phyloP scores from a whole-genome alignment of 2,113 vertebrate species.

The Genyomyrus donnyi region DNA sequence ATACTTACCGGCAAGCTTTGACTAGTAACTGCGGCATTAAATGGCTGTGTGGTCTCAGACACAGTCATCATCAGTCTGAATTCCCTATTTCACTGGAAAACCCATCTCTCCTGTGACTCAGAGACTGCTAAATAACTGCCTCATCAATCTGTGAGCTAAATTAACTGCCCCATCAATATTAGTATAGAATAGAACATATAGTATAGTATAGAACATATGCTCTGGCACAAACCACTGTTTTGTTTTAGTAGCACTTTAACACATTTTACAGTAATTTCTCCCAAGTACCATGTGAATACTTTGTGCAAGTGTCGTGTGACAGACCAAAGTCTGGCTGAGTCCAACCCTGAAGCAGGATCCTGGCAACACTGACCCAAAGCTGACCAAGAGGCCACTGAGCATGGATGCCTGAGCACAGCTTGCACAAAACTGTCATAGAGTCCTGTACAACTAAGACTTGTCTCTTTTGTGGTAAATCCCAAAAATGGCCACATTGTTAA shows the following conservation, averaged over 20 bases:
- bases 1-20: neutral
- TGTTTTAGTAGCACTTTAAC: neutral
- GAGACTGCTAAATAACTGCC: neutral
- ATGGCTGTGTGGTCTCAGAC: neutral
- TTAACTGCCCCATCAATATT: too few relatives aligned
- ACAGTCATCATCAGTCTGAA: neutral
- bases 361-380: neutral
- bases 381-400: neutral
- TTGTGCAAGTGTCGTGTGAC: neutral
- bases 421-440: neutral
- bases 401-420: neutral
- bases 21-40: neutral
- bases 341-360: neutral
- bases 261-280: neutral
- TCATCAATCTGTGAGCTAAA: neutral
- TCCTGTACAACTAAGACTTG: neutral
- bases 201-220: neutral
- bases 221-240: neutral
- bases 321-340: neutral
- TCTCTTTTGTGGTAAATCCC: neutral
- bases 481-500: neutral
- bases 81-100: neutral
- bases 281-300: neutral
- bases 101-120: neutral
- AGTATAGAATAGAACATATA: too few relatives aligned